Conservation (phyloP, 2,113 vertebrate species). For the Syrmaticus mikado region DNA sequence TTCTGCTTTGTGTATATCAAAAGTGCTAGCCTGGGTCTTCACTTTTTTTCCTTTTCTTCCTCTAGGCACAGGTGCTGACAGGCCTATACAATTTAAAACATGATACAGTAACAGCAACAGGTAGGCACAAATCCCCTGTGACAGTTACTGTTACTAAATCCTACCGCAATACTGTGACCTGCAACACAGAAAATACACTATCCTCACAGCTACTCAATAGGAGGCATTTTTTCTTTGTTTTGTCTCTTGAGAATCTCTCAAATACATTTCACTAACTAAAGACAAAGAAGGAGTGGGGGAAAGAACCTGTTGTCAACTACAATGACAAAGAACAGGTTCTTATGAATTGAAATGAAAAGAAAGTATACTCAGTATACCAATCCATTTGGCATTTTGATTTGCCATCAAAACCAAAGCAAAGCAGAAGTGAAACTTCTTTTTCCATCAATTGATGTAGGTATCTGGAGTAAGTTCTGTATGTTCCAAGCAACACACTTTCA, state of each 20-base stretch:
- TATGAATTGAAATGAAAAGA: not conserved
- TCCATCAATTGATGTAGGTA: accelerated
- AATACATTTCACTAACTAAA: not conserved
- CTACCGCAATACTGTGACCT: not conserved
- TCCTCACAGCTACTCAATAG: not conserved
- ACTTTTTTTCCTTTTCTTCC: slow-evolving; percentile 98
- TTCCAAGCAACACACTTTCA: not conserved
- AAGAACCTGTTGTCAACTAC: not conserved
- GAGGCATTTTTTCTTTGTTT: accelerated
- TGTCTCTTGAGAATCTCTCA: not conserved
- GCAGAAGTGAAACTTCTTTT: not conserved
- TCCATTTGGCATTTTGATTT: not conserved
- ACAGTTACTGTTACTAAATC: not conserved
- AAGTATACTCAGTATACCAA: not conserved
- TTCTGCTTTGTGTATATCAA: slow-evolving; percentile 98
- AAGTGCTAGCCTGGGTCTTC: slow-evolving; percentile 94
- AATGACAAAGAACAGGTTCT: not conserved
- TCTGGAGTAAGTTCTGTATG: not conserved
- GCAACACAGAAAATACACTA: not conserved
- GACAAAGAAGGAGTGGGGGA: not conserved
- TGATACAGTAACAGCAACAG: not conserved
- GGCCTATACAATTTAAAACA: slow-evolving; percentile 77
- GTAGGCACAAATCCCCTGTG: not conserved
- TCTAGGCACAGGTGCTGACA: slow-evolving; percentile 96
- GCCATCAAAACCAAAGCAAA: not conserved